Evolutionary conservation across 2,888 invertebrate genomes (phyloP), one percentile per base, ranked within the genome.

Genomic region (Tetanocera ferruginea): DNA sequence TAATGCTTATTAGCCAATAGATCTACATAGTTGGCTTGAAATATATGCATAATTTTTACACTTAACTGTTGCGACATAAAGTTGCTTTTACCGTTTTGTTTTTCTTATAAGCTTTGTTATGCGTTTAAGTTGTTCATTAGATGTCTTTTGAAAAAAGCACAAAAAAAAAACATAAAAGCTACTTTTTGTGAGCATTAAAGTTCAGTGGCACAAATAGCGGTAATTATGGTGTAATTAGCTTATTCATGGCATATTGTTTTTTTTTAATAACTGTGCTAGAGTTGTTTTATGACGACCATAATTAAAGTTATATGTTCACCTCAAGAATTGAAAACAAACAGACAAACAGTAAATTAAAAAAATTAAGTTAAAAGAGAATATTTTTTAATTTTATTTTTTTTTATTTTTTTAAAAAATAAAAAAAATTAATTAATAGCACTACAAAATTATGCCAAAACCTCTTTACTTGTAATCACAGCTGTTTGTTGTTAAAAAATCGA

Each of bases 161-260:
- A n/a, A n/a, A n/a, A n/a, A n/a, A 43, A 43, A 31, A 31, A 43
- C 23, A 25, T 5, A 60, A 34, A 34, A 64, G 31, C n/a, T 64
- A 17, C 28, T 64, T 64, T 64, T 64, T 31, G 9, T 64, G 28
- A n/a, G 64, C 25, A 64, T 64, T 64, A 64, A 64, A 64, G 64
- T 64, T 64, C 64, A 64, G 64, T 64, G 31, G 64, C 64, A 64
- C 64, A 64, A 64, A 31, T 31, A 31, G 28, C 64, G 11, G 64
- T 64, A 31, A 34, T 28, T 64, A 64, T 64, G 23, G 25, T 9
- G 57, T 60, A 60, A 60, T 60, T 60, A 60, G 19, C 3, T 60
- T 28, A 55, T 23, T 55, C 14, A 17, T 14, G 5, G 23, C 2
- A 5, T n/a, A n/a, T n/a, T n/a, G n/a, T n/a, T n/a, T n/a, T n/a